Evolutionary conservation across 64 coral and sea anemone genomes (phyloP).

Genomic region (Porites australiensis): DNA sequence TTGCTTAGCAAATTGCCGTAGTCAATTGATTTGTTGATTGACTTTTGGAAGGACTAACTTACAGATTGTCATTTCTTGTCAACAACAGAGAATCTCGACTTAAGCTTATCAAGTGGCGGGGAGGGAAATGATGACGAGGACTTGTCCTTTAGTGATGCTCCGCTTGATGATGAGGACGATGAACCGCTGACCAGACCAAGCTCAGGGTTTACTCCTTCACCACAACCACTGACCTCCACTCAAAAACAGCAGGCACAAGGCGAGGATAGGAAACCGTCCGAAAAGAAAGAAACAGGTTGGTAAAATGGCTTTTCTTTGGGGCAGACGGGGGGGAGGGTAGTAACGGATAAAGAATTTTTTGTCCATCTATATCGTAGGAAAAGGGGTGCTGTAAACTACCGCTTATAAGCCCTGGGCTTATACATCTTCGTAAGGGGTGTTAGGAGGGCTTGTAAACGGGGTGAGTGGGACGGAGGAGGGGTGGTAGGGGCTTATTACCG

Average conservation of each 20-base stretch:
- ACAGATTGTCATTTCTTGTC: background rate
- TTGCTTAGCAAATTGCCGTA: background rate
- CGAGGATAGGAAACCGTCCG: background rate
- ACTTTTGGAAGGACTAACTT: constrained; percentile 1
- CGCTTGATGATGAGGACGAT: constrained; percentile 54
- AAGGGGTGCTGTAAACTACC: too few relatives aligned
- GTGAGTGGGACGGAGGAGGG: too few relatives aligned
- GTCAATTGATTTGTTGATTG: background rate
- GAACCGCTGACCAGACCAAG: constrained; percentile 22
- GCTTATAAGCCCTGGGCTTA: too few relatives aligned
- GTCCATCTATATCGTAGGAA: too few relatives aligned
- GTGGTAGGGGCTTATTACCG: too few relatives aligned
- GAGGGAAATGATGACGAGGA: constrained; percentile 39
- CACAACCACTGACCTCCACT: constrained; percentile 57
- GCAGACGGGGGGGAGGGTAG: too few relatives aligned
- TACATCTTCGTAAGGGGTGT: too few relatives aligned
- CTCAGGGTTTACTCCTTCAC: constrained; percentile 39
- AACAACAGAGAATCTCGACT: constrained; percentile 3
- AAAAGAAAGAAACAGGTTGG: background rate
- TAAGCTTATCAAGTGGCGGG: constrained; percentile 31
- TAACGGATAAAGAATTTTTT: too few relatives aligned
- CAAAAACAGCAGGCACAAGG: constrained; percentile 34
- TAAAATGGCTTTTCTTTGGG: too few relatives aligned
- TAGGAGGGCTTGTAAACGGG: too few relatives aligned
- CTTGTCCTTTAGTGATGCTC: constrained; percentile 32